Conservation (phyloP, 2,888 invertebrate genomes). For the Cyclophora punctaria region DNA sequence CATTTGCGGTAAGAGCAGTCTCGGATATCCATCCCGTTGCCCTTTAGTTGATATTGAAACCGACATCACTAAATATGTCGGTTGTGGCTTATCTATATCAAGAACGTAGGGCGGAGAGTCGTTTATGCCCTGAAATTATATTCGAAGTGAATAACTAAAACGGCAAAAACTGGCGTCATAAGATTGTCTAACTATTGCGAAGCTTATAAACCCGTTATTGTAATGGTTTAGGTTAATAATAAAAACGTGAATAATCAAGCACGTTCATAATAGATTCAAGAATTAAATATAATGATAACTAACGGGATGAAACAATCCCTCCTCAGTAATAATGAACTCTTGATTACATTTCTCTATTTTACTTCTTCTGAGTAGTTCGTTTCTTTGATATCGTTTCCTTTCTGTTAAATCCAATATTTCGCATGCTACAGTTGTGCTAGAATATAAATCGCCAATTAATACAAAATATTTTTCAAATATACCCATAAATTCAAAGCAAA, state of each 20-base stretch:
- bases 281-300: conserved; percentile 12
- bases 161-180: too few species aligned
- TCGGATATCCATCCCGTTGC: conserved; percentile 56
- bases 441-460: conserved; percentile 2
- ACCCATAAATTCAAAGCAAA: neutral
- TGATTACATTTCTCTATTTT: conserved; percentile 60
- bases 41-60: conserved; percentile 59
- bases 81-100: conserved; percentile 51
- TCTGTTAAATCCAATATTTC: conserved; percentile 61
- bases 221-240: too few species aligned
- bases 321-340: conserved; percentile 64
- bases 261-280: too few species aligned
- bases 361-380: conserved; percentile 44
- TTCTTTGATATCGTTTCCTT: conserved; percentile 50
- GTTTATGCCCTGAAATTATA: conserved; percentile 47
- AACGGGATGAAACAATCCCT: conserved; percentile 50
- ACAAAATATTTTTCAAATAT: neutral
- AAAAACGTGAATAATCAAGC: too few species aligned
- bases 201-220: too few species aligned
- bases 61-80: conserved; percentile 52
- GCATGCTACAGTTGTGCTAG: conserved; percentile 57
- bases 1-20: conserved; percentile 57
- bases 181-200: too few species aligned
- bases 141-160: neutral
- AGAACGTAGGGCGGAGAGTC: conserved; percentile 59